Evolutionary conservation across 2,797 vertebrate genomes (phyloP), one percentile per base, ranked within the genome.

Genomic region (Chrosomus eos): DNA sequence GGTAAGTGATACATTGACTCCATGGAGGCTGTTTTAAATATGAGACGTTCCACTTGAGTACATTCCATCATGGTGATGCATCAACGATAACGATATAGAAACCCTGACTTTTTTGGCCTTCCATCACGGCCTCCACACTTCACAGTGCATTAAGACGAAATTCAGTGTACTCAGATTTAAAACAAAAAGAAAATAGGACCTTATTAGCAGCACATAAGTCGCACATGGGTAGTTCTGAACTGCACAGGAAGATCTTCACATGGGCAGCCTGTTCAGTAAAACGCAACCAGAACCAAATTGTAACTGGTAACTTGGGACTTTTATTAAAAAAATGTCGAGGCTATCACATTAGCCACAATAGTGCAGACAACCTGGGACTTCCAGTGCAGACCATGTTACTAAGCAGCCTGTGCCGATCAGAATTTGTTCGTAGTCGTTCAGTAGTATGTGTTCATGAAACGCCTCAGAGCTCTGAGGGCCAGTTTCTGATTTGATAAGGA

Each of bases 61-160:
- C 79, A 81, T 90, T 90, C 90, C 90, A 92, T 88, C 88, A 88
- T 86, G 88, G 88, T 91, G 67, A 74, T 62, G 45, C 68, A 78
- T 73, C 67, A 43, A 80, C 72, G 71, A 91, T 91, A 82, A 90
- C 85, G 83, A 91, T 90, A 91, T 89, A 90, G 83, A 88, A 88
- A 90, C 92, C 93, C 93, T 91, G 91, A 92, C 93, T 93, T 92
- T 90, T 81, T 68, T 87, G 92, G 93, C 89, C 87, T 84, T 88
- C 85, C 88, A 89, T 89, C 91, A 88, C 88, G 81, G 87, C 90
- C 92, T 91, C 92, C 93, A 94, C 88, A 91, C 93, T 95, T 95
- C 95, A 95, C 95, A 96, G 95, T 95, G 95, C 94, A 95, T 95
- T 95, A 95, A 95, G 93, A 95, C 94, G 91, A 94, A 90, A 90